phyloP scores from a whole-genome alignment of 2,888 invertebrate genomes.

The Caenorhabditis drosophilae region DNA sequence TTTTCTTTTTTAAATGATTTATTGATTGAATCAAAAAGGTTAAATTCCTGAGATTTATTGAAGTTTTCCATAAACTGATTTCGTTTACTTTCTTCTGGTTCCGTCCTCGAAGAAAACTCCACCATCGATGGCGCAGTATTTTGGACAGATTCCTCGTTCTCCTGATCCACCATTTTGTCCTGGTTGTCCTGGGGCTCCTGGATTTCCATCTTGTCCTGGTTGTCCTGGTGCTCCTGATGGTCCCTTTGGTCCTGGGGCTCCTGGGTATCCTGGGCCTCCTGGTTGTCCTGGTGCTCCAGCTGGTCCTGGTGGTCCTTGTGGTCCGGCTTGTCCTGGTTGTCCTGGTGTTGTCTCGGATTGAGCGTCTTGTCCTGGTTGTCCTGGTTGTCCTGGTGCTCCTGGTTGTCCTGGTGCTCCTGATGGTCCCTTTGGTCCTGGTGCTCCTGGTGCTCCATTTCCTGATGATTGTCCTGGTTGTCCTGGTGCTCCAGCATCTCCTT shows the following conservation, averaged over 20 bases:
- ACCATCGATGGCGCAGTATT: conserved; percentile 52
- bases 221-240: conserved; percentile 42
- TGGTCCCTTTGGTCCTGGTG: conserved; percentile 51
- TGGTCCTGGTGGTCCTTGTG: conserved; percentile 43
- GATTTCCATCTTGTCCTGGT: conserved; percentile 51
- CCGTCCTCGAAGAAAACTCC: conserved; percentile 54
- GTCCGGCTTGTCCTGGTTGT: conserved; percentile 48
- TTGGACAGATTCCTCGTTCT: conserved; percentile 51
- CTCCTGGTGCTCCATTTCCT: conserved; percentile 45
- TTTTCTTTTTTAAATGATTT: conserved; percentile 11
- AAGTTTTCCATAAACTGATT: too few species aligned
- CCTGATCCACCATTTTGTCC: conserved; percentile 38
- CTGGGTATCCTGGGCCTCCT: conserved; percentile 44
- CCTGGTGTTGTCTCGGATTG: conserved; percentile 38
- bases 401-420: conserved; percentile 56
- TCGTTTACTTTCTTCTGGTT: conserved; percentile 42
- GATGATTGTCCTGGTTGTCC: conserved; percentile 52
- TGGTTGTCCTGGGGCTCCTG: conserved; percentile 48
- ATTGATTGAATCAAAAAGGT: not conserved
- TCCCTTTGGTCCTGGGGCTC: conserved; percentile 41
- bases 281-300: conserved; percentile 47
- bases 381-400: conserved; percentile 46
- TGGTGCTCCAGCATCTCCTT: conserved; percentile 47
- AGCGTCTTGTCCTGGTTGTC: conserved; percentile 44
- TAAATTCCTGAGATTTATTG: too few species aligned